Base-by-base conservation (phyloP, 2,888 invertebrate species). In the Nasonovia ribisnigri region DNA sequence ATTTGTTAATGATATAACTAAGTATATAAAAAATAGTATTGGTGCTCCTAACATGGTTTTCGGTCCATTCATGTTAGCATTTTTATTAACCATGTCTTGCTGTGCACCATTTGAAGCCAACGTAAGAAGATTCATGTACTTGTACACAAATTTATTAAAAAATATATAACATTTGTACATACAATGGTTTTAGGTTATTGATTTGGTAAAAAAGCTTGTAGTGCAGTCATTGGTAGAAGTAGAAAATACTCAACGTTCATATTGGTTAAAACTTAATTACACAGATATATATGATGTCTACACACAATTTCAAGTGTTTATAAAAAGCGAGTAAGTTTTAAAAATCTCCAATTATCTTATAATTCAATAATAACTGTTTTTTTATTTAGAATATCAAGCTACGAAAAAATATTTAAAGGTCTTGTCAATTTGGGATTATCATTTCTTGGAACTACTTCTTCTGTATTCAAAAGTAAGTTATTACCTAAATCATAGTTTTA, bases 1-100 rank as follows among this genome's bases (percentile, higher is more conserved):
- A n/a, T 95, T 95, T 91, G 94, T 95, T 26, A 94, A 93, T 20
- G 95, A 95, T 93, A 94, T 95, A n/a, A 94, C 95, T 16, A 95
- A 95, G 94, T 94, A 94, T 46, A 95, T 95, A 54, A 95, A 97
- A 96, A 96, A 96, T 95, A 96, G 97, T 48, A 95, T 96, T 3
- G 96, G 96, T 94, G 96, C 96, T 93, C 97, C 97, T 0, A 97
- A 97, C 95, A 96, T 96, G 92, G 95, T 97, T 87, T 95, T 97
- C 54, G 96, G 97, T 95, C 97, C 97, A 0, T 97, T 97, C 95
- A 96, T 97, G 94, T 95, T 97, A n/a, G 96, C 97, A 94, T 96
- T 97, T 29, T 95, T 97, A 42, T 95, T 97, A 29, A 96, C 96
- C n/a, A 95, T 96, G 36, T 96, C 96, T 0, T 96, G 96, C 94